A percentile compares a stretch with the other conserved stretches of the same genome.
Conservation (phyloP, 30 jellyfish, hydroid and myxozoan genomes). For the Aurelia sp. region DNA sequence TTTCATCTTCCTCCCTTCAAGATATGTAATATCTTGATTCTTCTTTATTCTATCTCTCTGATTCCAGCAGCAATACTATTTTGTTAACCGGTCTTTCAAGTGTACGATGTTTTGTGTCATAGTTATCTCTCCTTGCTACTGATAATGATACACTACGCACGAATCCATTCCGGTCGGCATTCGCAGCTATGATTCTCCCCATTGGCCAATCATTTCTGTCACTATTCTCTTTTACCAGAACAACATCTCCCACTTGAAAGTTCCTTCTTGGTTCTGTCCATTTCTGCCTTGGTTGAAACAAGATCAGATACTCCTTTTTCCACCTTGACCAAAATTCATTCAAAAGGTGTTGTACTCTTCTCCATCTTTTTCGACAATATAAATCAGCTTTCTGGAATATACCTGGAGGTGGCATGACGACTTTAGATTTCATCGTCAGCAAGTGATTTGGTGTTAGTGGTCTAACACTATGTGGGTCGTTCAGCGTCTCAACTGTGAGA, state of each 20-base stretch:
- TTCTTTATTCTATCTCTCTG: constrained; percentile 15
- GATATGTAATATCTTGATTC: constrained; percentile 18
- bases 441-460: too few relatives aligned
- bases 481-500: too few relatives aligned
- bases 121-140: too few relatives aligned
- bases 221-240: constrained; percentile 15
- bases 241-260: constrained; percentile 29
- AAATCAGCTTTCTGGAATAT: constrained; percentile 39
- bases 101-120: too few relatives aligned
- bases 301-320: constrained; percentile 35
- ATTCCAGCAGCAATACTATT: constrained; percentile 2
- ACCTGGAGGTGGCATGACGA: too few relatives aligned
- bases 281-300: constrained; percentile 21
- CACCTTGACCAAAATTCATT: constrained; percentile 42
- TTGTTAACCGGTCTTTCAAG: constrained; percentile 18
- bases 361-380: constrained; percentile 32
- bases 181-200: constrained; percentile 27
- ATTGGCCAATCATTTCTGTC: constrained; percentile 31
- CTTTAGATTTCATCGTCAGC: too few relatives aligned
- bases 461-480: background rate
- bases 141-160: too few relatives aligned
- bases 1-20: constrained; percentile 14
- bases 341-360: constrained; percentile 27
- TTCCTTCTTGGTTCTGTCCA: constrained; percentile 14
- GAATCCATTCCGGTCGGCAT: background rate